Conservation (phyloP, 2,113 vertebrate species). For the Felis catus region F.catus_Fca126_mat1.0 CM031414.1:123014501-123015000, state of each 20-base stretch:
- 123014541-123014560: not conserved
- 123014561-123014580: not conserved
- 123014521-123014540: not conserved
- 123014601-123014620: not conserved
- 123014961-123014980: not conserved
- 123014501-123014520: not conserved
- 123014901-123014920: not conserved
- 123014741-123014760: not conserved
- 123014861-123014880: not conserved
- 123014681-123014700: not conserved
- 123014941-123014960: not conserved
- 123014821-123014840: not conserved
- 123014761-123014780: not conserved
- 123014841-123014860: not conserved
- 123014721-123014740: not conserved
- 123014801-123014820: not conserved
- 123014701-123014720: slow-evolving; percentile 3
- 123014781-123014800: not conserved
- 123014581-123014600: not conserved
- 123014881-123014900: not conserved
- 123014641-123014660: not conserved
- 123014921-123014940: not conserved
- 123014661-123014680: not conserved
- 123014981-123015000: not conserved
- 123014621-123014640: not conserved